These are phyloP conservation scores for Drosophila nebulosa DNA, from an alignment of 1,140 invertebrate species.

Conservation along the genomic window DNA sequence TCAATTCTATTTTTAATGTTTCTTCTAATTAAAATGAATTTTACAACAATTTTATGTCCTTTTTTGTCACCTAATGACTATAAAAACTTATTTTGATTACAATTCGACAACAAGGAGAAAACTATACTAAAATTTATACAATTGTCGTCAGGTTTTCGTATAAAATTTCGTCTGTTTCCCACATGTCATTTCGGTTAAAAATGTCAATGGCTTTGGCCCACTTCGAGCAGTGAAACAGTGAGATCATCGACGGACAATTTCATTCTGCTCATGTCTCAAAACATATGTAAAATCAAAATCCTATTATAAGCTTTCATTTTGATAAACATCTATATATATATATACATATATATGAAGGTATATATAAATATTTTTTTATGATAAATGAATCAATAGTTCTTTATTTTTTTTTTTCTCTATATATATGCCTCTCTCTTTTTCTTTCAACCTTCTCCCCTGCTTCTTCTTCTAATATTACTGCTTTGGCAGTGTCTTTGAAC, in stretches of 20 bases:
- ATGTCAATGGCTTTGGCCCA: constrained; percentile 50
- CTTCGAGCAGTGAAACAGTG: constrained; percentile 21
- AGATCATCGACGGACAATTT: constrained; percentile 55
- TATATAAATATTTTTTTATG: background rate
- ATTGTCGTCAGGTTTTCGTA: background rate
- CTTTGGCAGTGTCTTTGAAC: constrained; percentile 65
- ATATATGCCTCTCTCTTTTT: background rate
- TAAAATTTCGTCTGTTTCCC: constrained; percentile 19
- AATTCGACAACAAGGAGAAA: background rate
- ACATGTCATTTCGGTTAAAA: constrained; percentile 26
- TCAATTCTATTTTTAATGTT: constrained; percentile 21
- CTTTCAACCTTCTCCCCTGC: background rate
- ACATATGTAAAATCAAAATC: constrained; percentile 74
- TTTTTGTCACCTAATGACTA: background rate
- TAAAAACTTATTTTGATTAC: background rate
- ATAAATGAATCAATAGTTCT: background rate
- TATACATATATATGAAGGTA: background rate
- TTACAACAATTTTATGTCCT: constrained; percentile 3
- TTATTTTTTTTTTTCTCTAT: background rate
- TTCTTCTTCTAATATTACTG: background rate
- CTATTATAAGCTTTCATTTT: constrained; percentile 68
- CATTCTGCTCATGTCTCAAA: constrained; percentile 48
- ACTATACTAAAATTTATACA: background rate
- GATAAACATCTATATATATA: background rate
- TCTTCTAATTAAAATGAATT: constrained; percentile 29